A percentile compares a stretch with the other conserved stretches of the same genome.
Evolutionary conservation across 2,113 vertebrate genomes (phyloP).

Genomic region (Plecotus auritus): DNA sequence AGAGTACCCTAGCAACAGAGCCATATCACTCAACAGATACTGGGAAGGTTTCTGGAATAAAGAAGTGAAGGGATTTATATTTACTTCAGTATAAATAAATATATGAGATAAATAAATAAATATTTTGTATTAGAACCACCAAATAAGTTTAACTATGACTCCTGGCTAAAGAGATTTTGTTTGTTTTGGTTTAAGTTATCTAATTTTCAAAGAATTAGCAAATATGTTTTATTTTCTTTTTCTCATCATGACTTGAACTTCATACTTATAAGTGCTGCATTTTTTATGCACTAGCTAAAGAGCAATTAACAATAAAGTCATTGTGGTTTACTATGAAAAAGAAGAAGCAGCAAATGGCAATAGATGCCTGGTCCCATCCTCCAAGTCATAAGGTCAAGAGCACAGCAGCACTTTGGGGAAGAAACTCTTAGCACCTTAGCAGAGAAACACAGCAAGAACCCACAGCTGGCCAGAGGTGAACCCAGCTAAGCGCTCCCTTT

Average conservation of each 20-base stretch:
- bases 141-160: neutral
- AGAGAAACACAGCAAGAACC: neutral
- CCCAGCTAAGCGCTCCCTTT: constrained; percentile 21
- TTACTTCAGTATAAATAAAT: too few species aligned
- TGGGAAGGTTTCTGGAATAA: too few species aligned
- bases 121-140: neutral
- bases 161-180: neutral
- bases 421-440: neutral
- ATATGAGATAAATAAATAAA: too few species aligned
- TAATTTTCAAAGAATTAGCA: neutral
- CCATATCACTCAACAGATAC: too few species aligned
- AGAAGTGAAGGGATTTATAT: too few species aligned
- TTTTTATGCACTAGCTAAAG: neutral
- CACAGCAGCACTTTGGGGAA: neutral
- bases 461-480: neutral
- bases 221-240: neutral
- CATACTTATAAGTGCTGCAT: neutral
- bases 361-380: neutral
- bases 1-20: too few species aligned
- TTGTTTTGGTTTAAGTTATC: neutral
- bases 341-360: neutral
- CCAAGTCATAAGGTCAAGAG: neutral
- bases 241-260: neutral
- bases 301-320: neutral
- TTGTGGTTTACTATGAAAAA: neutral